Percentiles rank a stretch among this genome's conserved stretches.
Conservation (phyloP, 2,888 invertebrate genomes). For the Scaptomyza tumidula region DNA sequence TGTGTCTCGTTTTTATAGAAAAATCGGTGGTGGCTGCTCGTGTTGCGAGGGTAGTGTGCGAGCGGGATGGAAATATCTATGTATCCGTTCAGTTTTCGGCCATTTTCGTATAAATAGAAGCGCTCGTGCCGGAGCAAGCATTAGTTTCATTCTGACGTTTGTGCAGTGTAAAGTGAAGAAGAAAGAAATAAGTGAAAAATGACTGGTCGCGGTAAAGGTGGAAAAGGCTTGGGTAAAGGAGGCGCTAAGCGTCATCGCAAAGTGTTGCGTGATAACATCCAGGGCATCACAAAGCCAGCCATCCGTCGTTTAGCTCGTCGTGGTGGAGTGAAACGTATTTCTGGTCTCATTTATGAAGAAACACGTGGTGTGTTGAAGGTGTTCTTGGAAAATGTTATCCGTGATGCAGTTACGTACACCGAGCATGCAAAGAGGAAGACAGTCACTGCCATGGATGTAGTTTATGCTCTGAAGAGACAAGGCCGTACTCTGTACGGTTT, state of each 20-base stretch:
- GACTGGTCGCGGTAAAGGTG: slow-evolving; percentile 88
- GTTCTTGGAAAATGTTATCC: slow-evolving; percentile 89
- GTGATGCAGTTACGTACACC: slow-evolving; percentile 90
- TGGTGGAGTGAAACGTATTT: slow-evolving; percentile 89
- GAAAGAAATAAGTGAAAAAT: too few species aligned
- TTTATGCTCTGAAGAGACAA: too few species aligned
- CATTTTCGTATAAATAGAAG: neutral
- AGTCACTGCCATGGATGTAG: too few species aligned
- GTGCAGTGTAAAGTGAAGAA: too few species aligned
- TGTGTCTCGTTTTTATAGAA: slow-evolving; percentile 2
- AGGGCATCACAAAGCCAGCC: slow-evolving; percentile 91
- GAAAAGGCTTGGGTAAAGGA: slow-evolving; percentile 91
- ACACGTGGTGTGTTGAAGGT: slow-evolving; percentile 90
- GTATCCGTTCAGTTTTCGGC: neutral
- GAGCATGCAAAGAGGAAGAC: too few species aligned
- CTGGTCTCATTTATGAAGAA: slow-evolving; percentile 91
- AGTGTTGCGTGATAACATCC: slow-evolving; percentile 91
- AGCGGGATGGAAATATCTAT: neutral
- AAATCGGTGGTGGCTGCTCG: slow-evolving; percentile 1
- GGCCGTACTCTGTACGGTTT: slow-evolving; percentile 2
- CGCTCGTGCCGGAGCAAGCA: slow-evolving; percentile 68
- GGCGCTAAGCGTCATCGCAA: slow-evolving; percentile 93
- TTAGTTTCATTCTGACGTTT: too few species aligned
- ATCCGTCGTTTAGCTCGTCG: slow-evolving; percentile 90
- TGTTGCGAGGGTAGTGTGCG: neutral